Conservation (phyloP, 2,113 vertebrate species). For the Cavia aperea region DNA sequence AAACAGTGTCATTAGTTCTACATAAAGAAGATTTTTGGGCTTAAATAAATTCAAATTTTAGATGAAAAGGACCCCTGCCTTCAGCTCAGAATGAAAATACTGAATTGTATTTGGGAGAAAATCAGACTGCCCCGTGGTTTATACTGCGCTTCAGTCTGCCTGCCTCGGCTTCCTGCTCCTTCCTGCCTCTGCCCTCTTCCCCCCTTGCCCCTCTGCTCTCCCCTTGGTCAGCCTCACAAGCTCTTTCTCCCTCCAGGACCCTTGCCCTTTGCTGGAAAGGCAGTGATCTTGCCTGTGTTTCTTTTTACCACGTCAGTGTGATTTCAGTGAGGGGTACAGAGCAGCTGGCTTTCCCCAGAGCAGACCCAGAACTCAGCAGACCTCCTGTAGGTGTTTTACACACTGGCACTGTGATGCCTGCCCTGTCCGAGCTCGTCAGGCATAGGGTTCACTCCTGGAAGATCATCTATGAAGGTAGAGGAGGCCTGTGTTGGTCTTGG, state of each 20-base stretch:
- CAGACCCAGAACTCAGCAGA: background rate
- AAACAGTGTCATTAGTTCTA: background rate
- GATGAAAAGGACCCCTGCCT: background rate
- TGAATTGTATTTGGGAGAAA: background rate
- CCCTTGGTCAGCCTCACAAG: background rate
- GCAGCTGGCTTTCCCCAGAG: background rate
- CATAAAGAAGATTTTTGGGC: background rate
- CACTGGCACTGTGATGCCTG: background rate
- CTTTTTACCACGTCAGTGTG: background rate
- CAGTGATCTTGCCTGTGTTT: too few species aligned
- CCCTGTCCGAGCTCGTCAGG: background rate
- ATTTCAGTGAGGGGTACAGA: background rate
- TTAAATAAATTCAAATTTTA: background rate
- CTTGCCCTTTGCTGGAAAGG: background rate
- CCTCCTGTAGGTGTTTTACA: too few species aligned
- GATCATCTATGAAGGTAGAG: background rate
- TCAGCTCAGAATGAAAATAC: background rate
- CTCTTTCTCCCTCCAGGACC: background rate
- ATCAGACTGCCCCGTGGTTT: background rate
- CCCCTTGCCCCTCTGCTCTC: accelerated
- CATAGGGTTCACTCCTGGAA: background rate
- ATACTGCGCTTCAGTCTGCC: background rate
- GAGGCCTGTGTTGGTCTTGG: background rate
- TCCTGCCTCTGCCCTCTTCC: background rate
- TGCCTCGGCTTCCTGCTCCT: accelerated